phyloP scores from a whole-genome alignment of 2,888 invertebrate genomes.

The Gortyna flavago region DNA sequence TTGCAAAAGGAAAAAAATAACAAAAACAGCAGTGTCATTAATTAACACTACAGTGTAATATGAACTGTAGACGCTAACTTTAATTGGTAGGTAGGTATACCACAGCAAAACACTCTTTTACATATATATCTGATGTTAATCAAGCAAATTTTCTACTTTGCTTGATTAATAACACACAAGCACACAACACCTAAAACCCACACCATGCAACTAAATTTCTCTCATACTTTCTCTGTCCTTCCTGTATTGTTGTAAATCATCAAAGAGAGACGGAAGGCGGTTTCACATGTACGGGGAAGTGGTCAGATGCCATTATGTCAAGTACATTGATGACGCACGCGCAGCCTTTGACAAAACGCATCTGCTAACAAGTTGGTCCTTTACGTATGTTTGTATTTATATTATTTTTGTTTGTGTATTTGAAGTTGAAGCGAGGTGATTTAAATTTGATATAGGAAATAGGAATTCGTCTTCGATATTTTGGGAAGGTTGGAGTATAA shows the following conservation, averaged over 20 bases:
- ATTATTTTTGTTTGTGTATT: slow-evolving; percentile 54
- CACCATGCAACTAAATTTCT: slow-evolving; percentile 17
- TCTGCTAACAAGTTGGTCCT: slow-evolving; percentile 69
- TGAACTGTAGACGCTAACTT: slow-evolving; percentile 29
- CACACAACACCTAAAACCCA: slow-evolving; percentile 35
- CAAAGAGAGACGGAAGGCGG: slow-evolving; percentile 55
- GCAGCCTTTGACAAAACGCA: slow-evolving; percentile 70
- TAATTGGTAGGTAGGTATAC: slow-evolving; percentile 25
- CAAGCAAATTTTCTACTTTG: slow-evolving; percentile 30
- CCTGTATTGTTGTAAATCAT: slow-evolving; percentile 22
- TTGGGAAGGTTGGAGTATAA: slow-evolving; percentile 23
- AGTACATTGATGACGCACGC: slow-evolving; percentile 77
- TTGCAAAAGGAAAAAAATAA: background rate
- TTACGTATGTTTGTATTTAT: slow-evolving; percentile 46
- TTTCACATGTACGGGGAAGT: slow-evolving; percentile 59
- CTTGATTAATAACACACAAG: too few species aligned
- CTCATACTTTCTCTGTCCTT: slow-evolving; percentile 59
- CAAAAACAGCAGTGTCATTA: slow-evolving; percentile 2
- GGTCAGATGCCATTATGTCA: slow-evolving; percentile 71
- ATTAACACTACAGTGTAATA: slow-evolving; percentile 33
- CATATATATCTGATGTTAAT: slow-evolving; percentile 44
- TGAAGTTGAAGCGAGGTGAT: slow-evolving; percentile 32
- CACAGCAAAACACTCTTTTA: slow-evolving; percentile 18
- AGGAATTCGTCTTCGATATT: slow-evolving; percentile 19
- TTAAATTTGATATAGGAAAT: slow-evolving; percentile 38